Conservation (phyloP, 2,797 vertebrate genomes). For the Oreochromis grahami region DNA sequence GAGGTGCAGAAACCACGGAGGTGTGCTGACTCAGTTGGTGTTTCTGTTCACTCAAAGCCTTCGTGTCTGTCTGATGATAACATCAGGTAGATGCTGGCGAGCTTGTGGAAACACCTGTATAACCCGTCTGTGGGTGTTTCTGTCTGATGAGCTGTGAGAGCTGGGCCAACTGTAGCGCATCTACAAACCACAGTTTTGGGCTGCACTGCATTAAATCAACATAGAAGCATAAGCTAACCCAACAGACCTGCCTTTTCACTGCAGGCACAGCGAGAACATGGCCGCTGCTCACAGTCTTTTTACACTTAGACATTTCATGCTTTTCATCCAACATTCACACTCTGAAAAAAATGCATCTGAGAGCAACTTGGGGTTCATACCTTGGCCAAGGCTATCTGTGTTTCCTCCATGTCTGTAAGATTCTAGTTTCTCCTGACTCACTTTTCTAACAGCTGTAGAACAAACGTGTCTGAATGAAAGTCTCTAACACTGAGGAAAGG, state of each 20-base stretch:
- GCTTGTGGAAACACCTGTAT: not conserved
- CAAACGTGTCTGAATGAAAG: not conserved
- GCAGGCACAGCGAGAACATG: not conserved
- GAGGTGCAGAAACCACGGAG: not conserved
- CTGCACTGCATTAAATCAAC: fast-evolving
- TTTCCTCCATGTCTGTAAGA: not conserved
- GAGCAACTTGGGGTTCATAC: not conserved
- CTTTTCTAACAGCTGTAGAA: not conserved
- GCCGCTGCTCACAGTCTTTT: not conserved
- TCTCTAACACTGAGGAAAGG: not conserved
- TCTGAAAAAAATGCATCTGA: not conserved
- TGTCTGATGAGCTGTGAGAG: not conserved
- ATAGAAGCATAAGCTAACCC: not conserved
- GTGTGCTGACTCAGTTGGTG: not conserved
- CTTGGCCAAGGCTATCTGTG: not conserved
- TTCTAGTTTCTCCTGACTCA: not conserved
- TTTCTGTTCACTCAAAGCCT: not conserved
- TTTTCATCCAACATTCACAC: not conserved
- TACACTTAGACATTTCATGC: not conserved
- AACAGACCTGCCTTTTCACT: not conserved
- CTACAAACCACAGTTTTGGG: not conserved
- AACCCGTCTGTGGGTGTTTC: not conserved
- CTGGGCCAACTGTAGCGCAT: not conserved
- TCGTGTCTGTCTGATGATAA: not conserved
- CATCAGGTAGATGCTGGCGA: not conserved